Evolutionary conservation across 2,888 invertebrate genomes (phyloP).

Genomic region (Ischnura elegans): DNA sequence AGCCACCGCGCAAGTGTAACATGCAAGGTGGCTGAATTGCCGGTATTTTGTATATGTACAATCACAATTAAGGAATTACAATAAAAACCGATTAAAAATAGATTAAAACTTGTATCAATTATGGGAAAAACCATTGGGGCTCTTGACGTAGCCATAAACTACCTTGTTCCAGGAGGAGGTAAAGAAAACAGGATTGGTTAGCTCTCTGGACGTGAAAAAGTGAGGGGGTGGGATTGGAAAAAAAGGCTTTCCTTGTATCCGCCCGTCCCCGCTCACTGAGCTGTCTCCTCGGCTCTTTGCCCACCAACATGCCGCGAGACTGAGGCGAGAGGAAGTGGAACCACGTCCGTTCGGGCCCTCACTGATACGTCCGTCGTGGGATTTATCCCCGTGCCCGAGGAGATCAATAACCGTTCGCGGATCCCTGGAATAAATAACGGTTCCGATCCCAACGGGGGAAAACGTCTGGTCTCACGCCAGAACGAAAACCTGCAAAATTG

Average conservation of each 20-base stretch:
- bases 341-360: background rate
- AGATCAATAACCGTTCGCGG: background rate
- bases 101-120: too few relatives aligned
- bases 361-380: background rate
- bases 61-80: too few relatives aligned
- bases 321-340: background rate
- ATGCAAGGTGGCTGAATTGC: background rate
- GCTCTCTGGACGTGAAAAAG: background rate
- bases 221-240: background rate
- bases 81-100: too few relatives aligned
- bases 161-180: background rate
- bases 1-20: too few relatives aligned
- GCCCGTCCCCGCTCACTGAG: background rate
- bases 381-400: background rate
- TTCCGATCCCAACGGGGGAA: background rate
- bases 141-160: too few relatives aligned
- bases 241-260: background rate
- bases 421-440: background rate
- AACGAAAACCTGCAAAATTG: background rate
- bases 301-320: background rate
- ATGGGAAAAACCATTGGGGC: too few relatives aligned
- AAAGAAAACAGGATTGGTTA: background rate
- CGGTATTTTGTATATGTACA: too few relatives aligned
- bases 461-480: background rate
- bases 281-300: background rate